These are phyloP conservation scores for Ornithoptera alexandrae DNA, from an alignment of 2,888 invertebrate genomes.

Conservation along the genomic window DNA sequence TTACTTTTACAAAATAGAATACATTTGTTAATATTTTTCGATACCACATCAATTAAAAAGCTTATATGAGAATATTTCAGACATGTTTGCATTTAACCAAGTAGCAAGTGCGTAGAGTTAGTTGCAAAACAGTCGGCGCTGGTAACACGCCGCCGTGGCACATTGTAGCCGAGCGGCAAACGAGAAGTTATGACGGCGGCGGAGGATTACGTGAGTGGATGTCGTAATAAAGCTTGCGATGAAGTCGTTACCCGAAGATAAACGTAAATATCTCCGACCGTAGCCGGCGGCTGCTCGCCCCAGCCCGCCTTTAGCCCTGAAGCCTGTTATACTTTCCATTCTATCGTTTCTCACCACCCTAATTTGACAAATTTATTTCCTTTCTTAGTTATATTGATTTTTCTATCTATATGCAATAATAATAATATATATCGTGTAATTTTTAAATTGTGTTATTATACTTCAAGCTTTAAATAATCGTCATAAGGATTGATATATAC, in stretches of 20 bases:
- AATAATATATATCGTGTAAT: not conserved
- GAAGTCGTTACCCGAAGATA: slow-evolving; percentile 79
- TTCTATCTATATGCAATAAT: not conserved
- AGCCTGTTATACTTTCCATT: slow-evolving; percentile 37
- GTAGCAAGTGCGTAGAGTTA: slow-evolving; percentile 39
- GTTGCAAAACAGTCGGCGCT: slow-evolving; percentile 49
- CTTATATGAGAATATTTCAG: slow-evolving; percentile 25
- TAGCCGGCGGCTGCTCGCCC: slow-evolving; percentile 56
- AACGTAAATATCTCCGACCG: slow-evolving; percentile 77
- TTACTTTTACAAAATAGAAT: not conserved
- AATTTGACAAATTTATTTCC: slow-evolving; percentile 36
- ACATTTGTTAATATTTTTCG: slow-evolving; percentile 7
- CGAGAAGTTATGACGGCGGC: slow-evolving; percentile 78
- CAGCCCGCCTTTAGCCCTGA: slow-evolving; percentile 46
- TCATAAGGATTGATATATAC: too few relatives aligned
- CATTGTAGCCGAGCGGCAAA: slow-evolving; percentile 74
- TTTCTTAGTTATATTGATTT: slow-evolving; percentile 5
- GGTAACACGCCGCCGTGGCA: slow-evolving; percentile 69
- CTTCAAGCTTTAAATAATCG: too few relatives aligned
- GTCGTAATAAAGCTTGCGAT: slow-evolving; percentile 80
- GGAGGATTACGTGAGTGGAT: slow-evolving; percentile 80
- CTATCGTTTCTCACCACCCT: slow-evolving; percentile 47
- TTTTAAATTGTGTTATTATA: too few relatives aligned
- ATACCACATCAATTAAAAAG: slow-evolving; percentile 10
- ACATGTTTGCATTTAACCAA: slow-evolving; percentile 37